Conservation (phyloP, 2,797 vertebrate genomes). For the Ptychadena robeensis region DNA sequence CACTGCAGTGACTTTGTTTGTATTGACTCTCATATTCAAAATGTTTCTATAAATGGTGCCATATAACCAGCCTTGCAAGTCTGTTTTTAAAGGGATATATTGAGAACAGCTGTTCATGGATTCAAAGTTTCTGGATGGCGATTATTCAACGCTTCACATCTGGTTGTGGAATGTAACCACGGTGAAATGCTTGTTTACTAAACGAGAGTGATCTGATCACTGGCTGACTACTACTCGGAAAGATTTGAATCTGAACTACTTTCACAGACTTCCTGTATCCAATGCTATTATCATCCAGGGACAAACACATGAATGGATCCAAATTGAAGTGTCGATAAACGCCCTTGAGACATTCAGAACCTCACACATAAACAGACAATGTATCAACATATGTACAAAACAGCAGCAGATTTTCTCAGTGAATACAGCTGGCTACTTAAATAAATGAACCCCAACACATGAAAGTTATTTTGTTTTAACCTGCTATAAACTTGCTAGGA, state of each 20-base stretch:
- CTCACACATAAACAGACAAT: not conserved
- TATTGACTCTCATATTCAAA: not conserved
- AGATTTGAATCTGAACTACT: slow-evolving; percentile 40
- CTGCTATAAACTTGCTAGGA: too few species aligned
- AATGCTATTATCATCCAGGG: slow-evolving; percentile 48
- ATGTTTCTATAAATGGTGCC: slow-evolving; percentile 35
- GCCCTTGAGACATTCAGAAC: not conserved
- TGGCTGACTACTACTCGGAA: slow-evolving; percentile 43
- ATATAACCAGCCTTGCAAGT: slow-evolving; percentile 57
- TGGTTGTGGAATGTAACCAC: slow-evolving; percentile 63
- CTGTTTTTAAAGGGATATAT: slow-evolving; percentile 36
- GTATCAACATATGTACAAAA: too few species aligned
- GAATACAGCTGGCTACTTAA: too few species aligned
- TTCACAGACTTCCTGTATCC: slow-evolving; percentile 46
- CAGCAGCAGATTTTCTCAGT: too few species aligned
- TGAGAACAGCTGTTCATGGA: slow-evolving; percentile 62
- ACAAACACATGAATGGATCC: slow-evolving; percentile 17
- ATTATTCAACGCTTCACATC: slow-evolving; percentile 63
- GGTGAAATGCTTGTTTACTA: slow-evolving; percentile 32
- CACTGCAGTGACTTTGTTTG: not conserved
- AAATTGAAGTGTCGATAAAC: not conserved
- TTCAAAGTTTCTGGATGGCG: slow-evolving; percentile 59
- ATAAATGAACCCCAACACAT: too few species aligned
- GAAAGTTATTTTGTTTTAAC: too few species aligned
- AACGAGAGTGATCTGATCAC: slow-evolving; percentile 49